Base-by-base conservation (phyloP, 1,140 invertebrate genomes). In the Drosophila asahinai region DNA sequence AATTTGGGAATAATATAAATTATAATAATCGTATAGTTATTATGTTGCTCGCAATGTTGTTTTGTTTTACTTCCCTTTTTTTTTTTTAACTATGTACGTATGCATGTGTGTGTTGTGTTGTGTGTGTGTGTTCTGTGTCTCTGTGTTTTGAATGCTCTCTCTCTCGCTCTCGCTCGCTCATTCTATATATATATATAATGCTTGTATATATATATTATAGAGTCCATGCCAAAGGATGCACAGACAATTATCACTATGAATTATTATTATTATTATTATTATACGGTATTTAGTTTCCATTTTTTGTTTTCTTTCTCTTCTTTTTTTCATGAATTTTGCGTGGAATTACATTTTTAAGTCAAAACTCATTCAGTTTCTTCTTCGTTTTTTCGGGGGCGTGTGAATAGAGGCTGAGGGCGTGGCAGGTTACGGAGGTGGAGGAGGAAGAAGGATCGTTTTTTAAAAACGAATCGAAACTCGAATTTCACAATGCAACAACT, bases 1-100 rank as follows among this genome's bases (percentile, higher is more conserved):
- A 90, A 90, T 90, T 90, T 90, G 86, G 86, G 86, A 90, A 91
- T 90, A 90, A 90, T 90, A 90, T 86, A 91, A 90, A 91, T 91
- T 86, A 90, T 90, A 90, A 91, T 90, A 90, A 89, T 89, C 70
- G 80, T 86, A 82, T 89, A 90, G 67, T 86, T 86, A 90, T 90
- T 89, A 89, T 90, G 79, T 74, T 90, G 79, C 72, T 82, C 70
- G 79, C 87, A 90, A 84, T 84, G 81, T 81, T 87, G 73, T 81
- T 87, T 87, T 89, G 86, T 84, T 89, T 90, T 80, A 86, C 79
- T 90, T 91, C 86, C 86, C 86, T 36, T 57, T 73, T 57, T 73
- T n/a, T n/a, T n/a, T 59, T 83, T 90, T 73, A 80, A 68, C 75
- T 84, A 84, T 89, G 74, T 78, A 89, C 73, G 80, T 82, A 81